These are phyloP conservation scores for Diploscapter pachys DNA, from an alignment of 1,140 invertebrate species.

Conservation along the genomic window DNA sequence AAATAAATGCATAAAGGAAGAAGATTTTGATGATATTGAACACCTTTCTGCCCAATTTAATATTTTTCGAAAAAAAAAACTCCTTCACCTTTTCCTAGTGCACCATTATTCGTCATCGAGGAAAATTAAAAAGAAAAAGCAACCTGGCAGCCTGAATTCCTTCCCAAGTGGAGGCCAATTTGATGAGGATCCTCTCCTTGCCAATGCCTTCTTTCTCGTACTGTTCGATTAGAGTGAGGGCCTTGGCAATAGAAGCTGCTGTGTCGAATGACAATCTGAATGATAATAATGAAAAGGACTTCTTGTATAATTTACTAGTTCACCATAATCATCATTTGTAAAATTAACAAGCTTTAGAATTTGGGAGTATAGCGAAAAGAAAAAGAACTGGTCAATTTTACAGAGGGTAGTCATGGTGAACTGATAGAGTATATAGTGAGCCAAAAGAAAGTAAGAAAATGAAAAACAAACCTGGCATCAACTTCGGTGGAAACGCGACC, in stretches of 20 bases:
- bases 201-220: constrained; percentile 83
- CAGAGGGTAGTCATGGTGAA: too few relatives aligned
- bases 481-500: constrained; percentile 97
- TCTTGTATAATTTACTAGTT: not conserved
- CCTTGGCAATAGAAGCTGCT: constrained; percentile 82
- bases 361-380: too few relatives aligned
- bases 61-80: too few relatives aligned
- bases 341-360: not conserved
- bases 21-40: not conserved
- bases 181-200: constrained; percentile 91
- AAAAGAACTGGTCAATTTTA: too few relatives aligned
- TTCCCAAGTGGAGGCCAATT: constrained; percentile 97
- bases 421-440: too few relatives aligned
- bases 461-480: constrained; percentile 75
- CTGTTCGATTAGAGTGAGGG: constrained; percentile 78
- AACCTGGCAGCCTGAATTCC: constrained; percentile 93
- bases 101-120: too few relatives aligned
- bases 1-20: constrained; percentile 15
- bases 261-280: constrained; percentile 87
- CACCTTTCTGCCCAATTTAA: not conserved
- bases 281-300: constrained; percentile 9
- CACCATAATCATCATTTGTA: too few relatives aligned
- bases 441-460: constrained; percentile 20
- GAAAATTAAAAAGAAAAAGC: not conserved
- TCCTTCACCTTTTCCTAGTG: too few relatives aligned